Base-by-base conservation (phyloP, 1,140 invertebrate genomes). In the Drosophila suzukii region DNA sequence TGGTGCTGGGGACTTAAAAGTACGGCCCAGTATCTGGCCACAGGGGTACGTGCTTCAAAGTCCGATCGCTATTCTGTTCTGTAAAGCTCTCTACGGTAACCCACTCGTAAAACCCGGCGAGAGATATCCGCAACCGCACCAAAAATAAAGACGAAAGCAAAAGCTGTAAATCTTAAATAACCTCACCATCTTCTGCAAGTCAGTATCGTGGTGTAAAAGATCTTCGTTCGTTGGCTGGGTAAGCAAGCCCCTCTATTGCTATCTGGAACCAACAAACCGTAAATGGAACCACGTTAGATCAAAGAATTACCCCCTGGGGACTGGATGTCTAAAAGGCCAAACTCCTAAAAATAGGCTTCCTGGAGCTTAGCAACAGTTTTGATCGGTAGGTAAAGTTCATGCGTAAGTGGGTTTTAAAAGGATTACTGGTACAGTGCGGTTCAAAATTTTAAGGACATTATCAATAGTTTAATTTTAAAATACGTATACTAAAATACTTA, bases 21-120 rank as follows among this genome's bases (percentile, higher is more conserved):
- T 50, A 50, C 27, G 65, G 57, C 51, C 67, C 63, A 30, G 38
- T 70, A 32, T 49, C 67, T 56, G 13, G 7, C 17, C 15, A 24
- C 15, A 20, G 47, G 32, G 24, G 43, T 71, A 72, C 68, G 68
- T 72, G 68, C 63, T 71, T 17, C 67, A 72, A 78, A 67, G 75
- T 54, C 54, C 75, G 59, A 78, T 78, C 63, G 55, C 79, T 77
- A 58, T 34, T 61, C 32, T 20, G 66, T 58, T 81, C 61, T 75
- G 79, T 83, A 68, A 80, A 56, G 61, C 36, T 39, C 15, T 46
- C 30, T 57, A 30, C 41, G 43, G 30, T 17, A 57, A 44, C 27
- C 32, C 10, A 43, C 34, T 56, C 53, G 46, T 58, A 58, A 68
- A 70, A 62, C 43, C 46, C 39, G 15, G 55, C 20, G 15, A 27